These are phyloP conservation scores for Rhagophthalmus giganteus DNA, from an alignment of 2,888 invertebrate genomes.

Conservation along the genomic window DNA sequence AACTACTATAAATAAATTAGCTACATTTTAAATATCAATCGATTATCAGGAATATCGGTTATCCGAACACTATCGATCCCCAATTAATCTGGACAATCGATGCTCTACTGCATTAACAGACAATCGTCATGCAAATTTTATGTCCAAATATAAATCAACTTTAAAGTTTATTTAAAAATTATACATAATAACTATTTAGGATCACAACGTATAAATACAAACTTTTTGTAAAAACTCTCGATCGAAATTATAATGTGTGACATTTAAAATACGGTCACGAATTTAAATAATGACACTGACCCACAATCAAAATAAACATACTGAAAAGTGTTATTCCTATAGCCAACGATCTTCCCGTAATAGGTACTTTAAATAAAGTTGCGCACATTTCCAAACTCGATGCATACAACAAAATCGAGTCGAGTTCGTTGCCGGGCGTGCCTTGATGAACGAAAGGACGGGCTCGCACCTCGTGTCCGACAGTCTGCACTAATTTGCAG, in stretches of 20 bases:
- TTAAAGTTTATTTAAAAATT: background rate
- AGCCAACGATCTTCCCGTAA: constrained; percentile 70
- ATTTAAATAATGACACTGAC: constrained; percentile 68
- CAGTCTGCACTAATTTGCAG: constrained; percentile 70
- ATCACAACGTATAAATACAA: background rate
- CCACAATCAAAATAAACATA: constrained; percentile 67
- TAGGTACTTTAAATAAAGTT: constrained; percentile 72
- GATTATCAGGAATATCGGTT: background rate
- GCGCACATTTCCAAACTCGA: constrained; percentile 75
- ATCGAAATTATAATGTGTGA: background rate
- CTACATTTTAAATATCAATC: too few relatives aligned
- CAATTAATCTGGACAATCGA: too few relatives aligned
- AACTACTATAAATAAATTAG: too few relatives aligned
- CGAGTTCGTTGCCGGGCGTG: constrained; percentile 73
- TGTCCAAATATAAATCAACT: background rate
- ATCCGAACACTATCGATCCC: background rate
- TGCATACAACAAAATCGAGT: constrained; percentile 75
- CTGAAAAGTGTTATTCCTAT: constrained; percentile 63
- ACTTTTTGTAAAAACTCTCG: background rate
- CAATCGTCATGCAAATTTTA: too few relatives aligned
- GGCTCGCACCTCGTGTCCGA: constrained; percentile 77
- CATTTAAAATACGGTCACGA: background rate
- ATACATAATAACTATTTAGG: background rate
- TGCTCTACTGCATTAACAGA: too few relatives aligned
- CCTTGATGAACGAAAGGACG: constrained; percentile 81